phyloP scores from a whole-genome alignment of 2,113 vertebrate genomes.

The Dromas ardeola region DNA sequence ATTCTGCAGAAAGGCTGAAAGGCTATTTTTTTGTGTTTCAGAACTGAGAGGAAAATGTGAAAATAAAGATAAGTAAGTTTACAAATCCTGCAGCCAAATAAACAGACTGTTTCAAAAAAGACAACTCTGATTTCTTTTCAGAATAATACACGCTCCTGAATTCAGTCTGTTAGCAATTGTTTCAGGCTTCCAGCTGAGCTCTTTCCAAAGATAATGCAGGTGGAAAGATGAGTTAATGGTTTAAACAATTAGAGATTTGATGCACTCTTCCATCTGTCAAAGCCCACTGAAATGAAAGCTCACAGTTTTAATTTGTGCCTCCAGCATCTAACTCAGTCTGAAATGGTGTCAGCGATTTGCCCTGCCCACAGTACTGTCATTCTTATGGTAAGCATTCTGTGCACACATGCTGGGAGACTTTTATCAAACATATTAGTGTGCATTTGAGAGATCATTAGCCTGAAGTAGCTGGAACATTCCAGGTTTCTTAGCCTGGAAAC shows the following conservation, averaged over 20 bases:
- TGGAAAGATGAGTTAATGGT: conserved; percentile 80
- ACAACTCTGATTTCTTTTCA: background rate
- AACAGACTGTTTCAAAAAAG: background rate
- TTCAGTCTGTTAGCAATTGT: conserved; percentile 1
- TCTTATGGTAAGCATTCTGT: conserved; percentile 83
- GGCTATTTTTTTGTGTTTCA: conserved; percentile 1
- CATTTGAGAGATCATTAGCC: conserved; percentile 81
- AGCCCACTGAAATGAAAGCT: conserved; percentile 76
- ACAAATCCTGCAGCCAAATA: conserved; percentile 52
- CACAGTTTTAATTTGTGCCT: conserved; percentile 71
- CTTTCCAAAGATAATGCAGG: conserved; percentile 65
- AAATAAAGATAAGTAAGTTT: conserved; percentile 12
- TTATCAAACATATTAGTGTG: conserved; percentile 78
- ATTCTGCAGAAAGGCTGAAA: background rate
- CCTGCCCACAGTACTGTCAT: conserved; percentile 72
- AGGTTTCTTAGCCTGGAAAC: conserved; percentile 44
- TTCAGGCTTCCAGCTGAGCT: conserved; percentile 55
- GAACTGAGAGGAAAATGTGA: background rate
- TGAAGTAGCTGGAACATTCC: conserved; percentile 73
- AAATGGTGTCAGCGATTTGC: conserved; percentile 68
- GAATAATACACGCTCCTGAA: background rate
- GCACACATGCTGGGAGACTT: conserved; percentile 75
- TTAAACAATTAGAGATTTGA: conserved; percentile 75
- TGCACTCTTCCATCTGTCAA: conserved; percentile 77
- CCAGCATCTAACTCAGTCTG: conserved; percentile 69